phyloP scores from a whole-genome alignment of 2,888 invertebrate genomes.

The Lasius platythorax region DNA sequence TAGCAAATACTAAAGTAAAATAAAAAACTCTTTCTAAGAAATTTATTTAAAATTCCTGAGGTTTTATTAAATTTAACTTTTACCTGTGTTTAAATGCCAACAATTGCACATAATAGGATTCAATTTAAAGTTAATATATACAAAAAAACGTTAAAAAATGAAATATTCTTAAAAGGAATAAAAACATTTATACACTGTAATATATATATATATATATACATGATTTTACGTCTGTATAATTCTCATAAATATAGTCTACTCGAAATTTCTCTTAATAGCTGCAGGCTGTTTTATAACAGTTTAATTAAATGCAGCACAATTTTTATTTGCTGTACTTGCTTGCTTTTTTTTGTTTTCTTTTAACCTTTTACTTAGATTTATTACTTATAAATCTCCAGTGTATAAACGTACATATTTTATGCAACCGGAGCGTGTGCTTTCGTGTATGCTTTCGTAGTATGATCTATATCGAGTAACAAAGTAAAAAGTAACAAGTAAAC shows the following conservation, averaged over 20 bases:
- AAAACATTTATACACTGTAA: neutral
- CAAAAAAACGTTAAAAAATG: neutral
- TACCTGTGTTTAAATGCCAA: neutral
- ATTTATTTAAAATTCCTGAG: neutral
- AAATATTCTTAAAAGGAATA: neutral
- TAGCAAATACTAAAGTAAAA: neutral
- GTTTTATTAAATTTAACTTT: neutral
- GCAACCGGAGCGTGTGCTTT: neutral
- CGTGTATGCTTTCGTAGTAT: neutral
- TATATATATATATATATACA: neutral
- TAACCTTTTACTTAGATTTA: neutral
- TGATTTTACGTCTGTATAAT: neutral
- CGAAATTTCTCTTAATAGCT: neutral
- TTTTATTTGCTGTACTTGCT: neutral
- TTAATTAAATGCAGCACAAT: neutral
- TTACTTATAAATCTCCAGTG: neutral
- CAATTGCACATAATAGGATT: neutral
- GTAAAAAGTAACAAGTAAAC: slow-evolving; percentile 11
- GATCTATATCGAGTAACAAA: neutral
- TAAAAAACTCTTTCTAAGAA: neutral
- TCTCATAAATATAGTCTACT: neutral
- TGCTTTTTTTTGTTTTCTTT: neutral
- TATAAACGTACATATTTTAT: neutral
- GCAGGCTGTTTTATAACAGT: neutral
- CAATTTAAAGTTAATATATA: neutral